Conservation (phyloP, 2,113 vertebrate species). For the Benitochromis conjunctus region DNA sequence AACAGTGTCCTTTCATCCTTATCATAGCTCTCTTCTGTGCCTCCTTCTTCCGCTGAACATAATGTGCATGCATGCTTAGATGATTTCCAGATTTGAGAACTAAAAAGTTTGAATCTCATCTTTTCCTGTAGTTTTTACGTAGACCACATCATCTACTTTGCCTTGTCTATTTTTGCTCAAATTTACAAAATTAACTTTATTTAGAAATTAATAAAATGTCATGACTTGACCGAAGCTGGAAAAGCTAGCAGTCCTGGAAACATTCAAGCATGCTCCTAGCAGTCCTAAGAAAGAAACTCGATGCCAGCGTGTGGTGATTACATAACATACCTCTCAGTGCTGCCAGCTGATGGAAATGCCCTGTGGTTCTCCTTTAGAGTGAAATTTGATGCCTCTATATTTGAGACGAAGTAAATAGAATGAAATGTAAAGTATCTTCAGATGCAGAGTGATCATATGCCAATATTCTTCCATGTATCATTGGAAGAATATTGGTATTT, state of each 20-base stretch:
- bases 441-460: not conserved
- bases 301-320: not conserved
- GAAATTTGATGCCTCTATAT: not conserved
- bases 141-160: not conserved
- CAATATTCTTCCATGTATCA: rapidly evolving
- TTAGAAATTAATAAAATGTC: not conserved
- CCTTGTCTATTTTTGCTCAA: not conserved
- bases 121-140: not conserved
- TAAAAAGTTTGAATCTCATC: not conserved
- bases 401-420: not conserved
- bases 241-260: not conserved
- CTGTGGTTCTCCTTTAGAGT: not conserved
- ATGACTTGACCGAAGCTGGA: not conserved
- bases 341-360: not conserved
- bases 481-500: not conserved
- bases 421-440: not conserved
- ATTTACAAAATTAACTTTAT: not conserved
- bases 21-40: not conserved
- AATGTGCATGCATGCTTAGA: not conserved
- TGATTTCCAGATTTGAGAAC: not conserved
- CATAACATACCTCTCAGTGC: not conserved
- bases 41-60: not conserved
- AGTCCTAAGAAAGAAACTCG: not conserved
- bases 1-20: not conserved
- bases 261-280: not conserved